Base-by-base conservation (phyloP, 2,113 vertebrate species). In the Zosterops lateralis region DNA sequence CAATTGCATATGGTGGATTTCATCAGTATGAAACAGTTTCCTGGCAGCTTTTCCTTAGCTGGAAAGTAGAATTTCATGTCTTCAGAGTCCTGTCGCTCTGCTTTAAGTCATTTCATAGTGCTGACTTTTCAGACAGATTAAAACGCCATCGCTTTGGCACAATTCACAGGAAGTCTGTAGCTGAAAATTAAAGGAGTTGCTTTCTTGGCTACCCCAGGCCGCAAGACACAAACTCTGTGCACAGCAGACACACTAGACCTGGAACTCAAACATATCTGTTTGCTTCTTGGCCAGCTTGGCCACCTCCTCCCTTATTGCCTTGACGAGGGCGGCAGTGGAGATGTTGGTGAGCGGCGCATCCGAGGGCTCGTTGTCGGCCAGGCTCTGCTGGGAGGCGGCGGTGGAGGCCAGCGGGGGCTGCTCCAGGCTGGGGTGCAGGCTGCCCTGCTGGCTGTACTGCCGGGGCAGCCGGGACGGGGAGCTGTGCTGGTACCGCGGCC, bases 221-320 rank as follows among this genome's bases (percentile, higher is more conserved):
- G 4, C n/a, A 6, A 6, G 36, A 84, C 10, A 71, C 32, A 76
- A 92, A 66, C 22, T 8, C n/a, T 1, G 28, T 2, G 8, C 71
- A 31, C 54, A 38, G 36, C 8, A 86, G 51, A n/a, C 10, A 2
- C 32, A 3, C 64, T 97, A 98, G 80, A 99, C 98, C 96, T 99
- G 99, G 96, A 99, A 99, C 95, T 99, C 99, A 96, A 99, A 99
- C 98, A 99, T 98, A 91, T 99, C 99, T 8, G 98, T 99, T 94
- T 99, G 99, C 95, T 99, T 99, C 97, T 99, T 99, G 28, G 99
- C 99, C 97, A 99, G 97, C 76, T 99, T 99, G 94, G 99, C 99
- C 94, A 99, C 99, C 89, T 99, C 99, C 84, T 99, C 99, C 9
- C 99, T 97, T 92, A 99, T 99, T 31, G 99, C 99, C 97, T 99